Evolutionary conservation across 2,888 invertebrate genomes (phyloP).

Genomic region (Phrixothrix hirtus): DNA sequence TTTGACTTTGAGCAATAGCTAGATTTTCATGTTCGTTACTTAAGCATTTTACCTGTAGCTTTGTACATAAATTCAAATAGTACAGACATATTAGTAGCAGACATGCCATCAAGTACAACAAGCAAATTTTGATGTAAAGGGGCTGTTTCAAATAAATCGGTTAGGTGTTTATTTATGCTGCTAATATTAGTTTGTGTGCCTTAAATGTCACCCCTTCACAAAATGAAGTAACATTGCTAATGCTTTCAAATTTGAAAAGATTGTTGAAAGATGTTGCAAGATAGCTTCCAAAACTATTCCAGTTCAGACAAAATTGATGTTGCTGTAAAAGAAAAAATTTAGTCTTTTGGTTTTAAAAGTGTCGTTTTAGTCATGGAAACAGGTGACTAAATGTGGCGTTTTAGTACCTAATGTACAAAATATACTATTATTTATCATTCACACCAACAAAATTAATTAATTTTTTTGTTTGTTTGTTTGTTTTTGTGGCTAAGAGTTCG

Average conservation of each 20-base stretch:
- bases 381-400: no score
- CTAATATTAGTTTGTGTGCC: constrained; percentile 88
- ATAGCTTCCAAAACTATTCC: constrained; percentile 95
- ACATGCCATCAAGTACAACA: constrained; percentile 87
- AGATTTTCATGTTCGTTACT: constrained; percentile 75
- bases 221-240: constrained; percentile 90
- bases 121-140: constrained; percentile 80
- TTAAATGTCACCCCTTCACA: constrained; percentile 92
- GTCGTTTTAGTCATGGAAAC: no score
- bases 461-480: no score
- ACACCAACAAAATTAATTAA: no score
- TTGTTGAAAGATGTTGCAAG: constrained; percentile 90
- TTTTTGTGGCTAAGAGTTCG: no score
- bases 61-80: constrained; percentile 93
- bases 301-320: constrained; percentile 94
- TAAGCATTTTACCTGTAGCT: constrained; percentile 74
- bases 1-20: constrained; percentile 63
- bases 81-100: constrained; percentile 88
- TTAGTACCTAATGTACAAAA: no score
- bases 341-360: no score
- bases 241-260: constrained; percentile 89
- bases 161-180: constrained; percentile 93
- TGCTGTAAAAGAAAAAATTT: no score
- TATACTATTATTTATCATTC: no score
- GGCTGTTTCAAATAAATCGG: constrained; percentile 87